These are phyloP conservation scores for Stomatorhinus ivindoensis DNA, from an alignment of 2,113 vertebrate genomes.

Conservation along the genomic window DNA sequence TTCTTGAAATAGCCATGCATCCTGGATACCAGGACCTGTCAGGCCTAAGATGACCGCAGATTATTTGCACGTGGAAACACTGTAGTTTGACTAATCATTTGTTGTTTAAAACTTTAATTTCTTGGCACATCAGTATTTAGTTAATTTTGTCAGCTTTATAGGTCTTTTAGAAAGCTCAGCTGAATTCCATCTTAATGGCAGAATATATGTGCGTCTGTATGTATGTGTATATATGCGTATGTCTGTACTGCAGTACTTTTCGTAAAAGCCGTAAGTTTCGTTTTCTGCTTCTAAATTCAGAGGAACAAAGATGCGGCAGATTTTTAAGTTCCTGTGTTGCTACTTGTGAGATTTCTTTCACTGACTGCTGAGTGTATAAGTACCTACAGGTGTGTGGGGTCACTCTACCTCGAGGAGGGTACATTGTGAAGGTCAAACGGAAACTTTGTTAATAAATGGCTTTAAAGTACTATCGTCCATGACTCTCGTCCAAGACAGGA, in stretches of 20 bases:
- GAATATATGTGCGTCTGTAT: not conserved
- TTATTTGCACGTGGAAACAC: not conserved
- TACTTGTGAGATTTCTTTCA: not conserved
- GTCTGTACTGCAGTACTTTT: not conserved
- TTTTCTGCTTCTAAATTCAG: not conserved
- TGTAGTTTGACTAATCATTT: not conserved
- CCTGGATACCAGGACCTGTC: not conserved
- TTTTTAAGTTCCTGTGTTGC: not conserved
- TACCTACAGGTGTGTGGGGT: not conserved
- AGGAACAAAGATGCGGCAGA: not conserved
- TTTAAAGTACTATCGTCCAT: slow-evolving; percentile 20
- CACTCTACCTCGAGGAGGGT: not conserved
- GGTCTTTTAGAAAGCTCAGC: not conserved
- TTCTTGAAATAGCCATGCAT: not conserved
- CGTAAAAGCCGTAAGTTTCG: not conserved
- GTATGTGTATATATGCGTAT: not conserved
- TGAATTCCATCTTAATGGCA: not conserved
- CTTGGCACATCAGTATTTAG: not conserved
- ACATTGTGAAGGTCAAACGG: not conserved
- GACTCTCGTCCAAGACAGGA: slow-evolving; percentile 40
- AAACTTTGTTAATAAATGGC: slow-evolving; percentile 9
- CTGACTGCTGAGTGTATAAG: not conserved
- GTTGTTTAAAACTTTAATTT: not conserved
- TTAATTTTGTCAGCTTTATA: not conserved
- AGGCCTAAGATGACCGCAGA: not conserved